phyloP scores from a whole-genome alignment of 2,797 vertebrate species.

The Phoeniculus purpureus region DNA sequence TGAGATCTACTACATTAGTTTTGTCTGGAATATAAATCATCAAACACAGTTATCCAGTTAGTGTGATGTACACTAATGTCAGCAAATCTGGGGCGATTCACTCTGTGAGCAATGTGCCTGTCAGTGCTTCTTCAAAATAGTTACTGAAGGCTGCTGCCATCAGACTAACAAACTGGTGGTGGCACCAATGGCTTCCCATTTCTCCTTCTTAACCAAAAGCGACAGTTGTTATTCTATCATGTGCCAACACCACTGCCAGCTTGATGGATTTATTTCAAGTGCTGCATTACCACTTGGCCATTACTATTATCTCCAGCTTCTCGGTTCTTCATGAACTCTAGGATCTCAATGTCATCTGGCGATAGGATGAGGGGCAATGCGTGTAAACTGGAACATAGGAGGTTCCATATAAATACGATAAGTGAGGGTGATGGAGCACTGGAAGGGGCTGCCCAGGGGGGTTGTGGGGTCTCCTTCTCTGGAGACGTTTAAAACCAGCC shows the following conservation, averaged over 20 bases:
- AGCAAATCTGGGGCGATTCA: background rate
- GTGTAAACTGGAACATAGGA: too few species aligned
- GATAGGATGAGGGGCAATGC: too few species aligned
- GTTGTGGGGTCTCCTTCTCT: too few species aligned
- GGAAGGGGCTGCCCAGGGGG: too few species aligned
- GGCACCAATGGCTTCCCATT: background rate
- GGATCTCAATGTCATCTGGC: background rate
- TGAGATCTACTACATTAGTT: background rate
- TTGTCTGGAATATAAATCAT: background rate
- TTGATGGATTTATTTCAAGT: background rate
- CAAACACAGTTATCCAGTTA: background rate
- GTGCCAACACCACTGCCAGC: background rate
- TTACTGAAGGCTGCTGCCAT: background rate
- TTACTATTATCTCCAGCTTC: too few species aligned
- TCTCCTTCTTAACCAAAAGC: background rate
- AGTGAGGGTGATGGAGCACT: too few species aligned
- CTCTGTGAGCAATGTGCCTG: background rate
- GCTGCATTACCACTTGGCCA: too few species aligned
- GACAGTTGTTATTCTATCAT: background rate
- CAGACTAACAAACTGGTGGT: background rate
- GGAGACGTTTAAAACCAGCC: too few species aligned
- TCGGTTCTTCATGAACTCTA: background rate
- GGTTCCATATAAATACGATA: too few species aligned
- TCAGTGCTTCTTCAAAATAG: background rate
- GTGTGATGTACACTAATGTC: background rate